Evolutionary conservation across 1,140 invertebrate species (phyloP), one percentile per base, ranked within the genome.

Genomic region (Schlechtendalia chinensis): DNA sequence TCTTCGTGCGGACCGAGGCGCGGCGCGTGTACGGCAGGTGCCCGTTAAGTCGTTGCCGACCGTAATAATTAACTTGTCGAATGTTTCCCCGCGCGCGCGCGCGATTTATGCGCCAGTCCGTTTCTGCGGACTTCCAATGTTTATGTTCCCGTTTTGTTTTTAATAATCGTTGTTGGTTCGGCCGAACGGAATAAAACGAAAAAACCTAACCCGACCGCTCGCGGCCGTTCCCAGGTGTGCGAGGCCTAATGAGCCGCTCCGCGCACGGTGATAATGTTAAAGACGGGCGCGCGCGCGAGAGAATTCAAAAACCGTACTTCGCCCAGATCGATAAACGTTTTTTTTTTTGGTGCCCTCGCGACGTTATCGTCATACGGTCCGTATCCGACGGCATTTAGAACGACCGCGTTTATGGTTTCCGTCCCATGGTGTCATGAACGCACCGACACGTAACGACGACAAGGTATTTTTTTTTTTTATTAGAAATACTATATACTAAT

Each of bases 21-120:
- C 50, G 50, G 24, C 24, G 24, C 24, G 53, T 58, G 71, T 32
- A 27, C 29, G 29, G 53, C 71, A 75, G 71, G 53, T 56, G 71
- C 71, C 71, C 8, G 3, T 8, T 39, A 75, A 75, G 56, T 58
- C 71, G 53, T 75, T 75, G 27, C 71, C 47, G 24, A 29, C 53
- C 71, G 27, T 56, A 75, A 53, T 75, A 75, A 75, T 75, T 75
- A 75, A 56, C 71, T 75, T 75, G 71, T 75, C 71, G 71, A 75
- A 75, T 58, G 29, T 67, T 67, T 67, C 29, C 10, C 8, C 19
- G 27, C n/a, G 50, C 53, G 53, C 10, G 5, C 19, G 27, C n/a
- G 50, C 53, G 53, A 75, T 75, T 75, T 75, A 72, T 72, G 69
- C 67, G 67, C 2, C 12, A 45, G 69, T 1, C 39, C 67, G 67